Evolutionary conservation across 2,888 invertebrate species (phyloP), one percentile per base, ranked within the genome.

Genomic region (Torymus auratus): DNA sequence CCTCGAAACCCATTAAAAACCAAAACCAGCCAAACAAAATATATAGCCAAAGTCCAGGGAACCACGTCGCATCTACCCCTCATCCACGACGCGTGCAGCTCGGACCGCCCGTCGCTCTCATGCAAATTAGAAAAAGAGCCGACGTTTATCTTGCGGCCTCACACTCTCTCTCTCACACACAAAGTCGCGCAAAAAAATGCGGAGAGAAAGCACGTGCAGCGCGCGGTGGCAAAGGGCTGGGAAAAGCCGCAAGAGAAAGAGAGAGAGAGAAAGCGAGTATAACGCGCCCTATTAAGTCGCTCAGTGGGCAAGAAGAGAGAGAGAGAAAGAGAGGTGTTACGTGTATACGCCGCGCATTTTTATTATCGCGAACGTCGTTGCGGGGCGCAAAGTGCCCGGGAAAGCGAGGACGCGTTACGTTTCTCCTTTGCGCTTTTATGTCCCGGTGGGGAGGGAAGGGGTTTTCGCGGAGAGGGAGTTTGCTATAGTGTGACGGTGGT

Each of bases 41-140:
- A 20, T 20, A 7, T 10, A 10, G 61, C 7, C 10, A 14, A 50
- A 20, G 60, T 23, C 58, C 41, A 53, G 15, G 28, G 14, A 7
- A 41, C 41, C 41, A 7, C 7, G 41, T 41, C 41, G 41, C 41
- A 41, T 41, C 41, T 41, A 5, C 41, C 41, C 41, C 41, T 41
- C 41, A 64, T 61, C 20, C 20, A 23, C 5, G 4, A 50, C 23
- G 5, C 20, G 20, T 55, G 52, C 15, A 56, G n/a, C 61, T 71
- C 58, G 72, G 82, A 85, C 86, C 86, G 78, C 85, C 87, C 85
- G 86, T 84, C 77, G 86, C 80, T 83, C 83, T 7, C 86, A 89
- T 89, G 88, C 88, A 89, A 89, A 89, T 89, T 86, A 88, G 87
- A 83, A 79, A 78, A 82, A 70, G 78, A 79, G 81, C 41, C 7